Evolutionary conservation across 2,113 vertebrate species (phyloP).

Genomic region (Epinephelus fuscoguttatus): DNA sequence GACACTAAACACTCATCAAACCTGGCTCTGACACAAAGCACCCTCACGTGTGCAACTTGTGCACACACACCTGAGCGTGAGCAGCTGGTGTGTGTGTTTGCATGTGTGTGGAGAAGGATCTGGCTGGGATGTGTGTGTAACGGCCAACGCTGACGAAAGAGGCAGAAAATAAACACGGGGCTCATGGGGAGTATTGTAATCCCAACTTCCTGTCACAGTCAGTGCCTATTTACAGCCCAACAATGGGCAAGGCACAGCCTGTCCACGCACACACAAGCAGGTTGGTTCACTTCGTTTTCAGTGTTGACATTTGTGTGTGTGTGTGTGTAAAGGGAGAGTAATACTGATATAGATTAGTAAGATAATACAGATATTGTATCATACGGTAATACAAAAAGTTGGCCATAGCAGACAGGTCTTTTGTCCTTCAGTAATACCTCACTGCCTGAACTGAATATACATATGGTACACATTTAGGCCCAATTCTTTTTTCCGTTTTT

Average conservation of each 20-base stretch:
- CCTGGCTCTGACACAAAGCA: conserved; percentile 32
- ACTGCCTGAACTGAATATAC: neutral
- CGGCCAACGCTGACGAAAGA: conserved; percentile 75
- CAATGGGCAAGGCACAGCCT: conserved; percentile 76
- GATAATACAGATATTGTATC: conserved; percentile 24
- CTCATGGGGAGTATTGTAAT: conserved; percentile 83
- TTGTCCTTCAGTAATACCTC: neutral
- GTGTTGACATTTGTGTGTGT: conserved; percentile 26
- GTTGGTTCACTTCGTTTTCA: conserved; percentile 45
- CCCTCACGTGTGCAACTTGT: conserved; percentile 45
- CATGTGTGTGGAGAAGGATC: conserved; percentile 51
- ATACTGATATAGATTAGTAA: conserved; percentile 47
- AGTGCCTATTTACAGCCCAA: conserved; percentile 81
- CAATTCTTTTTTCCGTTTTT: neutral
- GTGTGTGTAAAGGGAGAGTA: conserved; percentile 7
- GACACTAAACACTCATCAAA: conserved; percentile 60
- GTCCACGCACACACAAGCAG: conserved; percentile 49
- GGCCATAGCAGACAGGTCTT: neutral
- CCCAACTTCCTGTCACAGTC: conserved; percentile 83
- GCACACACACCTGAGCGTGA: conserved; percentile 60
- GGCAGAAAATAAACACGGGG: conserved; percentile 82
- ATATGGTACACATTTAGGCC: neutral
- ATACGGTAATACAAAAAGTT: conserved; percentile 2
- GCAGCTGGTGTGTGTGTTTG: conserved; percentile 64
- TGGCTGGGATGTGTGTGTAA: conserved; percentile 57